A percentile compares a stretch with the other conserved stretches of the same genome.
Conservation (phyloP, 2,888 invertebrate species). For the Crepidodera aurea region DNA sequence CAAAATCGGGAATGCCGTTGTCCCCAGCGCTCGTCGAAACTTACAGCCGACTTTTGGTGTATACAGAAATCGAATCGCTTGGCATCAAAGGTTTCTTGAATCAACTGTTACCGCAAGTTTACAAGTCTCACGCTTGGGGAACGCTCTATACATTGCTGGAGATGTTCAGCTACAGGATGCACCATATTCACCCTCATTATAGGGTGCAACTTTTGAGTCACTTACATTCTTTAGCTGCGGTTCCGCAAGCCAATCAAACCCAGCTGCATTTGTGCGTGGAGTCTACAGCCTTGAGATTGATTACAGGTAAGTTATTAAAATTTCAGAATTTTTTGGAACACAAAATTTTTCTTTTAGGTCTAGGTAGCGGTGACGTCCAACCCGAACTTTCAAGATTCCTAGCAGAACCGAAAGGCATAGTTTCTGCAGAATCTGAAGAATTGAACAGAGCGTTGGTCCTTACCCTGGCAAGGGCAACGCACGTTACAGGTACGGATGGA, state of each 20-base stretch:
- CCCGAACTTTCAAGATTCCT: slow-evolving; percentile 90
- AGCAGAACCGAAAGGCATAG: slow-evolving; percentile 89
- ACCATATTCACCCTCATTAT: slow-evolving; percentile 96
- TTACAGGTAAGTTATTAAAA: slow-evolving; percentile 51
- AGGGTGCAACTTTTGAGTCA: slow-evolving; percentile 90
- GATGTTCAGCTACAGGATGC: slow-evolving; percentile 96
- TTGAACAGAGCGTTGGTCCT: slow-evolving; percentile 92
- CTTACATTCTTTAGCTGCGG: slow-evolving; percentile 88
- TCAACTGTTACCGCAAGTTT: slow-evolving; percentile 85
- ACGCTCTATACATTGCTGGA: slow-evolving; percentile 94
- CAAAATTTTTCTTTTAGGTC: slow-evolving; percentile 61
- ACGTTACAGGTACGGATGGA: slow-evolving; percentile 87
- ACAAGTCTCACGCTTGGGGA: slow-evolving; percentile 91
- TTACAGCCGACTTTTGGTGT: slow-evolving; percentile 90
- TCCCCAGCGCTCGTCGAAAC: slow-evolving; percentile 95
- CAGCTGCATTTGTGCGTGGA: slow-evolving; percentile 85
- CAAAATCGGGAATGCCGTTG: slow-evolving; percentile 82
- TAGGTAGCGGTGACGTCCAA: slow-evolving; percentile 95
- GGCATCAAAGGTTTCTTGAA: slow-evolving; percentile 97
- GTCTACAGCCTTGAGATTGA: slow-evolving; percentile 59
- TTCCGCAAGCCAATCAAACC: slow-evolving; percentile 94
- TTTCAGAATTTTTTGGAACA: not conserved
- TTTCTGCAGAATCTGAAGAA: slow-evolving; percentile 95
- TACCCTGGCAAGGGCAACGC: slow-evolving; percentile 91
- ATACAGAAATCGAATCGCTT: slow-evolving; percentile 95